phyloP scores from a whole-genome alignment of 2,888 invertebrate genomes.

The Didymodactylos carnosus region DNA sequence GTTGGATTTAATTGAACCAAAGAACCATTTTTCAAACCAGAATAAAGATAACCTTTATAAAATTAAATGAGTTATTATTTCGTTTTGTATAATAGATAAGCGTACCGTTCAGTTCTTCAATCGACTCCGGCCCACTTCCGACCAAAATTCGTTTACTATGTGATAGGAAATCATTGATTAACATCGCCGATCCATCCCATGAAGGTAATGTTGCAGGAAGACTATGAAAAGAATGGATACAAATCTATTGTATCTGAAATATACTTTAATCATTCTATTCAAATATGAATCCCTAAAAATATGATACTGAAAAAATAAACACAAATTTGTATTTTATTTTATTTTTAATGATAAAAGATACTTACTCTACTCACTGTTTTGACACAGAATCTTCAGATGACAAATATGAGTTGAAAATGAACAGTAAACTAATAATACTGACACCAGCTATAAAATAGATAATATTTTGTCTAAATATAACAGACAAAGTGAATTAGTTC shows the following conservation, averaged over 20 bases:
- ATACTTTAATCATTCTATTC: too few species aligned
- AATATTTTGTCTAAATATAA: too few species aligned
- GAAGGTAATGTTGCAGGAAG: background rate
- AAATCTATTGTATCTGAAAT: too few species aligned
- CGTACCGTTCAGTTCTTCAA: background rate
- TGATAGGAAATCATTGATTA: background rate
- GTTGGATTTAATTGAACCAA: background rate
- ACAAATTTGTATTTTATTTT: background rate
- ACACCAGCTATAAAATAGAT: too few species aligned
- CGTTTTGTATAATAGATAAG: too few species aligned
- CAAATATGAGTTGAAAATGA: too few species aligned
- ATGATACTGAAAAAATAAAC: too few species aligned
- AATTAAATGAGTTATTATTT: too few species aligned
- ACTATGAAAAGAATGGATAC: background rate
- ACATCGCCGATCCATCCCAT: background rate
- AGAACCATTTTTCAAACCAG: background rate
- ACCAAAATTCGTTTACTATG: background rate
- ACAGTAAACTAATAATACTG: background rate
- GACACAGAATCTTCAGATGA: background rate
- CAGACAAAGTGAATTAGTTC: too few species aligned
- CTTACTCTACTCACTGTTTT: background rate
- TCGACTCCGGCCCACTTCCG: background rate
- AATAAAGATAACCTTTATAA: background rate
- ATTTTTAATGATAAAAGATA: background rate
- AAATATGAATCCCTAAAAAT: too few species aligned